A percentile compares a stretch with the other conserved stretches of the same genome.
Conservation (phyloP, 2,797 vertebrate species). For the Antennarius maculatus region DNA sequence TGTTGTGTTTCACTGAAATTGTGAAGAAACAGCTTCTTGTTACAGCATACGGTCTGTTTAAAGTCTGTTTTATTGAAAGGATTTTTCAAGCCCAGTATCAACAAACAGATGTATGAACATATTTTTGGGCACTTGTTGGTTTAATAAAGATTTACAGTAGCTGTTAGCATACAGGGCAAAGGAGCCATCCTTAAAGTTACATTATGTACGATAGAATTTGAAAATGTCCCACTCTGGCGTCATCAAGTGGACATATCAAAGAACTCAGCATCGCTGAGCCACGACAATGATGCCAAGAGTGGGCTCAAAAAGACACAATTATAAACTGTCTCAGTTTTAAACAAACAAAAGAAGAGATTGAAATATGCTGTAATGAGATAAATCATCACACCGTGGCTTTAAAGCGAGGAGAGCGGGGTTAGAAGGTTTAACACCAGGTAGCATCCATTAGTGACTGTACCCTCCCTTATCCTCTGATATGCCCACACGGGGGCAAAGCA, state of each 20-base stretch:
- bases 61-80: slow-evolving; percentile 3
- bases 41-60: neutral
- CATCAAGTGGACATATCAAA: neutral
- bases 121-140: slow-evolving; percentile 13
- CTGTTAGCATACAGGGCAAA: neutral
- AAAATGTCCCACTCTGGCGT: neutral
- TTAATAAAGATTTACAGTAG: slow-evolving; percentile 9
- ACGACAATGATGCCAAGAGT: neutral
- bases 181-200: neutral
- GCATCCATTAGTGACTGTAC: slow-evolving; percentile 2
- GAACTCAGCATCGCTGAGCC: neutral
- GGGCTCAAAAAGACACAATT: neutral
- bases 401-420: neutral
- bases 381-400: slow-evolving; percentile 9
- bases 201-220: neutral
- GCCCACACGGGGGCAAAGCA: neutral
- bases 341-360: slow-evolving; percentile 1
- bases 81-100: neutral
- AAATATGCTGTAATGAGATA: slow-evolving; percentile 16
- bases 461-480: slow-evolving; percentile 12
- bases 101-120: slow-evolving; percentile 2
- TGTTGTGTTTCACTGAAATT: slow-evolving; percentile 26
- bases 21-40: slow-evolving; percentile 8
- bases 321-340: neutral
- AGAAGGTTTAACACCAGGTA: slow-evolving; percentile 4